Percentiles rank a stretch among this genome's conserved stretches.
These are phyloP conservation scores for Synanthedon formicaeformis DNA, from an alignment of 2,888 invertebrate genomes.

Conservation along the genomic window DNA sequence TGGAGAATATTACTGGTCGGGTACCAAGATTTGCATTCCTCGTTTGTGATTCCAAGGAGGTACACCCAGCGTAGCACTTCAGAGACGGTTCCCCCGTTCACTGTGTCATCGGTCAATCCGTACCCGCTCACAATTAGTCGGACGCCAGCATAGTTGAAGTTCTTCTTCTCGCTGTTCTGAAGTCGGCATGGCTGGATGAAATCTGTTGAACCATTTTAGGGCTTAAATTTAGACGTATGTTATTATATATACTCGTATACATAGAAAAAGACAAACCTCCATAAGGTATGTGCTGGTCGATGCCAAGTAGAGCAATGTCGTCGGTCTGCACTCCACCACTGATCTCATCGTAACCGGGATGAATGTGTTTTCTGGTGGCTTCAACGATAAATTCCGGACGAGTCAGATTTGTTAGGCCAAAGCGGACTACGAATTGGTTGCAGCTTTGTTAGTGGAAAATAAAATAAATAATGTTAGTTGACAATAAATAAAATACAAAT, in stretches of 20 bases:
- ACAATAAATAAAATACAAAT: no score
- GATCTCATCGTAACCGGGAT: conserved; percentile 35
- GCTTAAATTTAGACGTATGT: no score
- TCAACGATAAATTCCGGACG: conserved; percentile 36
- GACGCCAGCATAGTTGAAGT: conserved; percentile 28
- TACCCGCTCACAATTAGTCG: conserved; percentile 41
- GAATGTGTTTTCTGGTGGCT: conserved; percentile 28
- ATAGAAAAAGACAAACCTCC: conserved; percentile 23
- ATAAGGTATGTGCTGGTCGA: conserved; percentile 25
- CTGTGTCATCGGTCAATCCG: conserved; percentile 37
- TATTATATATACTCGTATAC: no score
- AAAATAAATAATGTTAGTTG: no score
- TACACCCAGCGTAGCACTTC: conserved; percentile 55
- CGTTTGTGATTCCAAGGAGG: conserved; percentile 47
- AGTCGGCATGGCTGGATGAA: conserved; percentile 40
- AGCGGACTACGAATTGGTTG: conserved; percentile 37
- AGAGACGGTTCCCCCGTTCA: conserved; percentile 38
- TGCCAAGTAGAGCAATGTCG: conserved; percentile 39
- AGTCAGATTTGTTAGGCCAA: conserved; percentile 41
- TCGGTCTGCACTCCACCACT: conserved; percentile 38
- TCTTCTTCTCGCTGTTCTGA: conserved; percentile 33
- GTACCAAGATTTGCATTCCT: conserved; percentile 38
- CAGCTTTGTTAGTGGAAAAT: conserved; percentile 26
- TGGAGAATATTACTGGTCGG: conserved; percentile 23
- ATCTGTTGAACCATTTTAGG: conserved; percentile 14